Percentiles rank a stretch among this genome's conserved stretches.
phyloP scores from a whole-genome alignment of 2,113 vertebrate genomes.

The Cervus canadensis region DNA sequence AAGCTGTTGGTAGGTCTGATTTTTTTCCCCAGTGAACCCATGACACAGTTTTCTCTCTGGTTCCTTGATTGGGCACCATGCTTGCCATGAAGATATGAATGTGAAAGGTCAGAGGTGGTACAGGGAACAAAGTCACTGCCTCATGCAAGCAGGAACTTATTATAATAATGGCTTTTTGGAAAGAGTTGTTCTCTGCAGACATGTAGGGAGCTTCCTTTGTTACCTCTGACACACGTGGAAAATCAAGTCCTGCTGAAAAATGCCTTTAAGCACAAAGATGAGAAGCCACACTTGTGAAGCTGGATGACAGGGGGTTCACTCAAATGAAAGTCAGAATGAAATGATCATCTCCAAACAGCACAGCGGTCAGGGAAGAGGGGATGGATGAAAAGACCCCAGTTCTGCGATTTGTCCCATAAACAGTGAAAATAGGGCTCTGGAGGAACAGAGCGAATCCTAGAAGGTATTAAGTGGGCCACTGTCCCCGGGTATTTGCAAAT shows the following conservation, averaged over 20 bases:
- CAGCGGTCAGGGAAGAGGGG: neutral
- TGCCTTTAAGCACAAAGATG: neutral
- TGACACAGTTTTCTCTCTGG: neutral
- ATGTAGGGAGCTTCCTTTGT: neutral
- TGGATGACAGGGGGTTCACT: neutral
- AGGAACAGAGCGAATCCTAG: neutral
- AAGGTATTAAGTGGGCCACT: fast-evolving
- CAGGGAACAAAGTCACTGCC: neutral
- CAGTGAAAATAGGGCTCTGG: neutral
- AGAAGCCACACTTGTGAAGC: neutral
- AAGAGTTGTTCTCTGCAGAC: neutral
- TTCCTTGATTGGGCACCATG: neutral
- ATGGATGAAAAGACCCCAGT: neutral
- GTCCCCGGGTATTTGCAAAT: neutral
- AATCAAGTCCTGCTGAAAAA: neutral
- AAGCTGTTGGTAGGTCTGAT: neutral
- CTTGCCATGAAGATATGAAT: neutral
- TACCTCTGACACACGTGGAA: neutral
- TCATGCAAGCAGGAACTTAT: neutral
- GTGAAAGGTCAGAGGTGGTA: neutral
- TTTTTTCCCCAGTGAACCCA: neutral
- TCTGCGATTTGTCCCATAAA: neutral
- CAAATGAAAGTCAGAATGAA: neutral
- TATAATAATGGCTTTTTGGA: neutral
- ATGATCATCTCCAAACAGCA: neutral